Evolutionary conservation across 2,888 invertebrate species (phyloP).

Genomic region (Lottia gigantea): DNA sequence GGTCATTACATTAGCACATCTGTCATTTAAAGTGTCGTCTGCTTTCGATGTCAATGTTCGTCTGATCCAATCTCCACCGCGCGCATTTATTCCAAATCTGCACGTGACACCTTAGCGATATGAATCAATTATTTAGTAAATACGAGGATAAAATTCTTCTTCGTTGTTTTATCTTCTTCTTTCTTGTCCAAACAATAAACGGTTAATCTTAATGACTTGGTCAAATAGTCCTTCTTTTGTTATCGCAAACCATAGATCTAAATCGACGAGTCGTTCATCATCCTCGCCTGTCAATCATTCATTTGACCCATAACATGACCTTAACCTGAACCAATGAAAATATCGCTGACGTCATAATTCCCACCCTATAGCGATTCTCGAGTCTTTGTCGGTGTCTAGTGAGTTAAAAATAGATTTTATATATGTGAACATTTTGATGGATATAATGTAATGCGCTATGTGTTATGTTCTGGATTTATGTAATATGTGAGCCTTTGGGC

Average conservation of each 20-base stretch:
- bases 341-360: conserved; percentile 15
- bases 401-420: conserved; percentile 21
- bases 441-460: background rate
- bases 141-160: too few relatives aligned
- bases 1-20: too few relatives aligned
- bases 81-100: too few relatives aligned
- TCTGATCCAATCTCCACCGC: too few relatives aligned
- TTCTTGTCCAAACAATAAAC: too few relatives aligned
- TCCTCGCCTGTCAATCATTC: conserved; percentile 16
- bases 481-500: background rate
- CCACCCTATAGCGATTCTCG: conserved; percentile 21
- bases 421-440: conserved; percentile 2
- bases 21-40: too few relatives aligned
- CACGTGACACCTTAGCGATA: too few relatives aligned
- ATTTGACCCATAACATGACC: conserved; percentile 7
- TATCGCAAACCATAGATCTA: background rate
- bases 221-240: conserved; percentile 2
- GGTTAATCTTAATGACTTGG: background rate
- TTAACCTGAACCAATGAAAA: conserved; percentile 18
- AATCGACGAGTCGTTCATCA: background rate
- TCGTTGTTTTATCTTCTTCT: too few relatives aligned
- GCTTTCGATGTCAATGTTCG: too few relatives aligned
- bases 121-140: too few relatives aligned
- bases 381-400: conserved; percentile 17
- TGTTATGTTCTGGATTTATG: too few relatives aligned